Evolutionary conservation across 2,888 invertebrate genomes (phyloP), one percentile per base, ranked within the genome.

Genomic region (Tachina lurida): DNA sequence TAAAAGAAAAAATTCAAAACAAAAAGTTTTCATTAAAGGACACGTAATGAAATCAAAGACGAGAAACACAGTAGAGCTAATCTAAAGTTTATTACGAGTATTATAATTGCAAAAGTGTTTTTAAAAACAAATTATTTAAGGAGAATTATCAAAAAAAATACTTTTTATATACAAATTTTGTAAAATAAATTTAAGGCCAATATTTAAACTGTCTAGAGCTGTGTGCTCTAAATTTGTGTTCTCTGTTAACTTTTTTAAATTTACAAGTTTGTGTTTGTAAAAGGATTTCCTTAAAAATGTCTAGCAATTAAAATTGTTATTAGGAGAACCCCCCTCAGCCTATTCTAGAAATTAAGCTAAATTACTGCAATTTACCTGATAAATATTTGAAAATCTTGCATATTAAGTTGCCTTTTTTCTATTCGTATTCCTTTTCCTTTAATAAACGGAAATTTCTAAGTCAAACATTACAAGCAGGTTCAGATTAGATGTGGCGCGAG

Each of bases 371-470:
- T 83, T 75, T 86, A 73, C 54, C 67, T 76, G 68, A 71, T 81
- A 63, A 68, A 58, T 76, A 76, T 70, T 82, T 65, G 39, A 56
- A 47, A 63, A 47, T 75, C 62, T 79, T 31, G 60, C 47, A 65
- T 70, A 79, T 70, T 63, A 58, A 70, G 39, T 31, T 31, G 31
- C n/a, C 31, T 52, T 19, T 52, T 19, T 62, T n/a, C 13, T 43
- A 15, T 63, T 65, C 67, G 9, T 58, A n/a, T 52, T 56, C 58
- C 68, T 75, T 31, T 73, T 76, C 67, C 56, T 54, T n/a, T 73
- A 84, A 79, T 56, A 86, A 78, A 75, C 79, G 79, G 86, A 86
- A 86, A 83, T 83, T 76, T 54, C 56, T 41, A 76, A 82, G 49
- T 49, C 62, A 52, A 71, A 71, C 43, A 77, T 43, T 31, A 7